Percentiles rank a stretch among this genome's conserved stretches.
These are phyloP conservation scores for Corythornis cristatus DNA, from an alignment of 2,113 vertebrate species.

Conservation along the genomic window DNA sequence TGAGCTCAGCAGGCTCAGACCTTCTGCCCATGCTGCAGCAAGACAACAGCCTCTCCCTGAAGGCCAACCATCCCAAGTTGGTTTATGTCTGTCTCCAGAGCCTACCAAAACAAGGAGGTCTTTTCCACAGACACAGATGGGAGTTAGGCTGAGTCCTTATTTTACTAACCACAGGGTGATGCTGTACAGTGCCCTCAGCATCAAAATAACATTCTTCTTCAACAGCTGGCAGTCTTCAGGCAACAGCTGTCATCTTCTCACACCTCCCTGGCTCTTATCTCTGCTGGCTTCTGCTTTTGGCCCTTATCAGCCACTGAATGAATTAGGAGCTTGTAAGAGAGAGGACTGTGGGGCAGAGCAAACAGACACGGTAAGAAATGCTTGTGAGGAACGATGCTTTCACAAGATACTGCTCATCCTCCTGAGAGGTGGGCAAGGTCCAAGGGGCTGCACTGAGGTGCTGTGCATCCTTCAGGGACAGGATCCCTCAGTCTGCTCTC, in stretches of 20 bases:
- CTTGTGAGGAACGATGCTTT: neutral
- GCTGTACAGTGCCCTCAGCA: neutral
- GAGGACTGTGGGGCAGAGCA: neutral
- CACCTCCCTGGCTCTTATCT: constrained; percentile 39
- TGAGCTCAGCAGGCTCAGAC: constrained; percentile 1
- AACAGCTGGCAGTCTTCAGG: constrained; percentile 48
- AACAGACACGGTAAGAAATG: neutral
- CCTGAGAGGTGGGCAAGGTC: neutral
- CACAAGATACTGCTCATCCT: neutral
- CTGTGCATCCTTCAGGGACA: neutral
- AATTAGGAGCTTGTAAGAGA: neutral
- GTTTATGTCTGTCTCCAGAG: neutral
- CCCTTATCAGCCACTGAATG: constrained; percentile 24
- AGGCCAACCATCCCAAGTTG: neutral
- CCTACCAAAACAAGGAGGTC: neutral
- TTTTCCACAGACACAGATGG: neutral
- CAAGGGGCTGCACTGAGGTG: neutral
- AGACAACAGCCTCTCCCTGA: neutral
- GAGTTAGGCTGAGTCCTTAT: neutral
- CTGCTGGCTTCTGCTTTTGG: constrained; percentile 57
- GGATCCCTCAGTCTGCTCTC: neutral
- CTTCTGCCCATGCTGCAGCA: neutral
- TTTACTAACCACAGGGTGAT: constrained; percentile 25
- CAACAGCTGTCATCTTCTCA: constrained; percentile 44
- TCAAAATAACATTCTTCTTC: neutral